These are phyloP conservation scores for Ommatoiulus sabulosus DNA, from an alignment of 2,888 invertebrate genomes.

Conservation along the genomic window DNA sequence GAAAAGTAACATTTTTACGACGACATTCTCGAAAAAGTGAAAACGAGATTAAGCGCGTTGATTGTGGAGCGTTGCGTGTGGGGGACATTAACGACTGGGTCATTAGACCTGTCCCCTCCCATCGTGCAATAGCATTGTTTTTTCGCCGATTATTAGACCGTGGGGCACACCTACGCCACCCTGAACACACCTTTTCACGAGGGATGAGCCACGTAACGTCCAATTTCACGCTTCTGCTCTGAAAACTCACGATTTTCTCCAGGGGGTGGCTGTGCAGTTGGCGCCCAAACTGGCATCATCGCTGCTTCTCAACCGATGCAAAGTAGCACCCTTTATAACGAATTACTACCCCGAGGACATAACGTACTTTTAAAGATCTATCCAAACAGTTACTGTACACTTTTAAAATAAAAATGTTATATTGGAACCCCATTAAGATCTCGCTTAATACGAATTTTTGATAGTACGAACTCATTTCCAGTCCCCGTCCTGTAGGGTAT, in stretches of 20 bases:
- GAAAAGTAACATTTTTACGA: not conserved
- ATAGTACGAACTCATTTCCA: too few species aligned
- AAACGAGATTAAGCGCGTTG: conserved; percentile 16
- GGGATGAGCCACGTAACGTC: not conserved
- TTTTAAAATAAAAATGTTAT: too few species aligned
- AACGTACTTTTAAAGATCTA: too few species aligned
- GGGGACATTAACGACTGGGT: conserved; percentile 40
- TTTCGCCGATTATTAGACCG: not conserved
- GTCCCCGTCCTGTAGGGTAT: too few species aligned
- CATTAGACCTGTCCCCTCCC: conserved; percentile 13
- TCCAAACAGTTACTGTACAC: too few species aligned
- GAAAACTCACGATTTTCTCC: not conserved
- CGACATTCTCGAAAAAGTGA: conserved; percentile 15
- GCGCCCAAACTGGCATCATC: too few species aligned
- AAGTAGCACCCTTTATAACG: too few species aligned
- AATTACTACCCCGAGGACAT: too few species aligned
- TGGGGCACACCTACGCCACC: conserved; percentile 14
- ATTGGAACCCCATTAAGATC: too few species aligned
- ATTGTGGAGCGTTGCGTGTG: conserved; percentile 30
- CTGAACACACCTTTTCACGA: not conserved
- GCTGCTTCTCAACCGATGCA: too few species aligned
- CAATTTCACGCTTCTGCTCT: not conserved
- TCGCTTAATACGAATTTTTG: too few species aligned
- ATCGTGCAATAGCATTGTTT: not conserved
- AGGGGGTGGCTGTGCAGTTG: not conserved